Evolutionary conservation across 92 coral and sea anemone genomes (phyloP).

Genomic region (Parazoanthus darwini): DNA sequence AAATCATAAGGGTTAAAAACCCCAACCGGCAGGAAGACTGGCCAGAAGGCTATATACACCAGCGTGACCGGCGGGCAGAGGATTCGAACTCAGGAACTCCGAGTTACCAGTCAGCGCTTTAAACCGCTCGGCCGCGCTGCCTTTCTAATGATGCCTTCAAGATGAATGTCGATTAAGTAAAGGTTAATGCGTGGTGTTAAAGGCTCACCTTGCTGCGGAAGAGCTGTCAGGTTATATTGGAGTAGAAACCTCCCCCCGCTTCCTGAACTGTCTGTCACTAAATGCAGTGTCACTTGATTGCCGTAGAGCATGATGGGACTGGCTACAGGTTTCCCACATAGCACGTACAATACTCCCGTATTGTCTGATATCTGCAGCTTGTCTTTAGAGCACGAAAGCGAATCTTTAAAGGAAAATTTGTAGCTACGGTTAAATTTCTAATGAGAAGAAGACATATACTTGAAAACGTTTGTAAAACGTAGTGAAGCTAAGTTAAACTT

Average conservation of each 20-base stretch:
- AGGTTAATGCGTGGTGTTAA: background rate
- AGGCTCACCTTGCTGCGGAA: constrained; percentile 23
- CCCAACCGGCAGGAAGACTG: too few relatives aligned
- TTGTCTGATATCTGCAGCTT: constrained; percentile 35
- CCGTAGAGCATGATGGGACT: constrained; percentile 31
- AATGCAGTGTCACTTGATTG: constrained; percentile 5
- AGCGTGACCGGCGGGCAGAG: too few relatives aligned
- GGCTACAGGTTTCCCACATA: constrained; percentile 11
- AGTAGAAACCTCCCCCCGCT: constrained; percentile 8
- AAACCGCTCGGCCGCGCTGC: too few relatives aligned
- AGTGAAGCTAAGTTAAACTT: too few relatives aligned
- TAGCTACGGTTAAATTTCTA: background rate
- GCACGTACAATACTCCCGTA: constrained; percentile 15
- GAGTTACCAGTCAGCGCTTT: too few relatives aligned
- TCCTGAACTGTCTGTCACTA: constrained; percentile 24
- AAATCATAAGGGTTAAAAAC: too few relatives aligned
- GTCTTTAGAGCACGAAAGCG: constrained; percentile 29
- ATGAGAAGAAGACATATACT: too few relatives aligned
- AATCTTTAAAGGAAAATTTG: background rate
- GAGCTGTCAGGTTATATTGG: constrained; percentile 26
- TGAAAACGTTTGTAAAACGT: too few relatives aligned
- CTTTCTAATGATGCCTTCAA: too few relatives aligned
- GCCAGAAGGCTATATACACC: too few relatives aligned
- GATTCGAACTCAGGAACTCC: too few relatives aligned
- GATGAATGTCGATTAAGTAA: background rate